Evolutionary conservation across 2,888 invertebrate species (phyloP), one percentile per base, ranked within the genome.

Genomic region (Heliconius ethilla): DNA sequence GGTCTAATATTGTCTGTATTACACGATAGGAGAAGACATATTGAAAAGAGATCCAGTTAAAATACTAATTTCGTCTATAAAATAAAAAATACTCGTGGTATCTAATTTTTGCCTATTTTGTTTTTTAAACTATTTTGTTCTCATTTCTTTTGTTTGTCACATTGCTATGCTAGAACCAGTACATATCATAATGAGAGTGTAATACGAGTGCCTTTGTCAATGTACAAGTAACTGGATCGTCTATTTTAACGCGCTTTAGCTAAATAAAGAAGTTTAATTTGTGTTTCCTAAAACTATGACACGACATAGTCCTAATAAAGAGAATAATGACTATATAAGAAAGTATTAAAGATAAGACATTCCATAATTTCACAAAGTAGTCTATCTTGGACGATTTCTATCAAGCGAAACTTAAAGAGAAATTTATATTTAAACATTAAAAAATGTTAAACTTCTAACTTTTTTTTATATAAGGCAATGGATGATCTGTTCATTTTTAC

Each of bases 161-260:
- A 18, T 25, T 37, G 22, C 18, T 25, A 62, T n/a, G 22, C 7
- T 40, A 18, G 45, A 74, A 63, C 62, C 40, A 74, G 63, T 74
- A 29, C 25, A 25, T 45, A 25, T 33, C 37, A 74, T 18, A 63
- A 40, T 63, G 18, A 55, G 10, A 25, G 25, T 22, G 63, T 62
- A 62, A 74, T 22, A 29, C 27, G 63, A 74, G 74, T 63, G 62
- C 63, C 37, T 74, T 74, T 63, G 63, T 63, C 37, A 40, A 45
- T 27, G 40, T 63, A 18, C 27, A 3, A 27, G 63, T 62, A 74
- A 74, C 74, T 63, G 27, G 27, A 74, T 40, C 29, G 33, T 63
- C 74, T 74, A 45, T 63, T 63, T 40, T 74, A 27, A 62, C 40
- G 10, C 7, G 6, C 22, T 29, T n/a, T 37, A 74, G 62, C 63